Percentiles rank a stretch among this genome's conserved stretches.
phyloP scores from a whole-genome alignment of 2,113 vertebrate genomes.

The Paradoxurus hermaphroditus region DNA sequence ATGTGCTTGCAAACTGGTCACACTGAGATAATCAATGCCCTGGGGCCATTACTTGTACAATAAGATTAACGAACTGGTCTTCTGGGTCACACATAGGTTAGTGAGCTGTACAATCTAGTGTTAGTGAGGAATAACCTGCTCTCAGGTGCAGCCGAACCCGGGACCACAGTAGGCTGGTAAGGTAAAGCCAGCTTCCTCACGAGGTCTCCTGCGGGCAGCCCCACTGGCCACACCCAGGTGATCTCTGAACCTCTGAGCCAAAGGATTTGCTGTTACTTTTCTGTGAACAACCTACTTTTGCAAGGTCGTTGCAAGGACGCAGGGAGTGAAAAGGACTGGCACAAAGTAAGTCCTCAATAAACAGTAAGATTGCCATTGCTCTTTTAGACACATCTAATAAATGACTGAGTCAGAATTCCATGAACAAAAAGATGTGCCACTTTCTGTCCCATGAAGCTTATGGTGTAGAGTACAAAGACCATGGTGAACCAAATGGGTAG shows the following conservation, averaged over 20 bases:
- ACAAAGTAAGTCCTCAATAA: neutral
- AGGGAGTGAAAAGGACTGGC: neutral
- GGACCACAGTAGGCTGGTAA: neutral
- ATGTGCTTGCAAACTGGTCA: neutral
- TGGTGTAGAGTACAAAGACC: neutral
- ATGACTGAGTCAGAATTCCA: neutral
- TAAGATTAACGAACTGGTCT: neutral
- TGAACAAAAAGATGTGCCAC: neutral
- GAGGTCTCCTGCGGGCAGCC: neutral
- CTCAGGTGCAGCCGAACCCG: neutral
- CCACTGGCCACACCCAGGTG: neutral
- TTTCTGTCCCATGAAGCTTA: neutral
- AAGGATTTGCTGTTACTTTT: neutral
- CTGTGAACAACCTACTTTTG: neutral
- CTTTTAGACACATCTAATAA: neutral
- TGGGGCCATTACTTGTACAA: neutral
- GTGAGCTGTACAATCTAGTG: neutral
- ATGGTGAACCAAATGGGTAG: neutral
- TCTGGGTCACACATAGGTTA: neutral
- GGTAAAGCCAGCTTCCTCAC: neutral
- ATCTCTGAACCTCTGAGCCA: neutral
- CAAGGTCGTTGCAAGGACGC: neutral
- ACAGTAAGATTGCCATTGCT: neutral
- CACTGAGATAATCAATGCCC: neutral
- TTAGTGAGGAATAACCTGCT: neutral